Conservation (phyloP, 2,113 vertebrate genomes). For the Hepsetus odoe region DNA sequence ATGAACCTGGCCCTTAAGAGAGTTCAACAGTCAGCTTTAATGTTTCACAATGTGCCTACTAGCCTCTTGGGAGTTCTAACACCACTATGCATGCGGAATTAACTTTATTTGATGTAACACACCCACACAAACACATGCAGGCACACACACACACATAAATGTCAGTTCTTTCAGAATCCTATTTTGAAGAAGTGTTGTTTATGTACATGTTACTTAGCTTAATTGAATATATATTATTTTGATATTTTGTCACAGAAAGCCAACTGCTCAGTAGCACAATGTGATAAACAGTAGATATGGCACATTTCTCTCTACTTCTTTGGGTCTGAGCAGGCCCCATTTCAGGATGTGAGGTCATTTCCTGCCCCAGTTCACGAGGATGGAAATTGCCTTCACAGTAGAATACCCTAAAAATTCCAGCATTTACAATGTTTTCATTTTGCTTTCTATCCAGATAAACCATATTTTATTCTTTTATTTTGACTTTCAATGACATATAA, state of each 20-base stretch:
- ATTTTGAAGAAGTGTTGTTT: neutral
- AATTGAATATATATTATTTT: too few species aligned
- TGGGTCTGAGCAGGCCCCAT: conserved; percentile 37
- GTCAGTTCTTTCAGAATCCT: neutral
- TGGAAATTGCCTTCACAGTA: conserved; percentile 62
- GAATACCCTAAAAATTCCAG: conserved; percentile 69
- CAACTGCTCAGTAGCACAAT: conserved; percentile 6
- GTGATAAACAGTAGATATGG: conserved; percentile 11
- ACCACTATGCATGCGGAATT: neutral
- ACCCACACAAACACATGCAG: neutral
- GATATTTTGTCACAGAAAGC: neutral
- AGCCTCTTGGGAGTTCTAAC: neutral
- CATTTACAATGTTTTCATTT: conserved; percentile 18
- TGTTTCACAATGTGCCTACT: conserved; percentile 39
- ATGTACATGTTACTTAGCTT: too few species aligned
- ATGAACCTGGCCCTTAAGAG: conserved; percentile 32
- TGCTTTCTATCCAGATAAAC: too few species aligned
- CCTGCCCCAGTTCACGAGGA: conserved; percentile 64
- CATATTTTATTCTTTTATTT: conserved; percentile 11
- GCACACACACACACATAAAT: neutral
- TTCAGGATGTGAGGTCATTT: conserved; percentile 75
- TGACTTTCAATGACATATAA: neutral
- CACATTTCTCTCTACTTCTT: conserved; percentile 49
- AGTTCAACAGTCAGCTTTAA: conserved; percentile 43
- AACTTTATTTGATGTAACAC: neutral